phyloP scores from a whole-genome alignment of 2,888 invertebrate species.

The Anoncus sp. region DNA sequence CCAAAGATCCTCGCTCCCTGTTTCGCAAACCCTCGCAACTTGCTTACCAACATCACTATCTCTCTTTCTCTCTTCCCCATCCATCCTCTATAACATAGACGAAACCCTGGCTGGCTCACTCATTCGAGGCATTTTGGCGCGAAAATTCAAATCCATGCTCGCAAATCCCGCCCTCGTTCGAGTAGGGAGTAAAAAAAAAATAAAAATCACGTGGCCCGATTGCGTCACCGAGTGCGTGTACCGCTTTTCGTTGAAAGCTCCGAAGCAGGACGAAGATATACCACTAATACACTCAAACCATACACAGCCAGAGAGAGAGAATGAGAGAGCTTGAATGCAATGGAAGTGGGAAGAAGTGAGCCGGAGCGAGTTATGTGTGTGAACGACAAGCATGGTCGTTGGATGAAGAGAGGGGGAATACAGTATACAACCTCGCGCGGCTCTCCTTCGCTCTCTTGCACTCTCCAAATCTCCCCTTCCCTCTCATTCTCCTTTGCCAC shows the following conservation, averaged over 20 bases:
- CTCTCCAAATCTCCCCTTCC: slow-evolving; percentile 24
- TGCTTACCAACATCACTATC: not conserved
- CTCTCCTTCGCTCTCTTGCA: slow-evolving; percentile 63
- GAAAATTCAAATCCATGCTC: slow-evolving; percentile 34
- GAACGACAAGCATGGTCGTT: slow-evolving; percentile 51
- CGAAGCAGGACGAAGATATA: slow-evolving; percentile 63
- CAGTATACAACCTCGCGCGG: slow-evolving; percentile 67
- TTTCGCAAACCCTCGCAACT: not conserved
- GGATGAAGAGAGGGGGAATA: slow-evolving; percentile 29
- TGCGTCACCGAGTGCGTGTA: slow-evolving; percentile 38
- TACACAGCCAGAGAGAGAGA: slow-evolving; percentile 34
- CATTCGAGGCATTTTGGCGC: slow-evolving; percentile 34
- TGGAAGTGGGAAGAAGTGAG: slow-evolving; percentile 29
- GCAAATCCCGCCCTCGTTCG: slow-evolving; percentile 31
- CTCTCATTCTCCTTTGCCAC: slow-evolving; percentile 18
- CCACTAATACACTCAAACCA: slow-evolving; percentile 30
- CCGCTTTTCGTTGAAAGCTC: slow-evolving; percentile 37
- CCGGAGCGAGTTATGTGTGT: slow-evolving; percentile 52
- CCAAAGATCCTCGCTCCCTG: slow-evolving; percentile 71
- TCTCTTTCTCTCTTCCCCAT: not conserved
- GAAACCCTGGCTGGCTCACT: not conserved
- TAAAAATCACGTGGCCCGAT: slow-evolving; percentile 56
- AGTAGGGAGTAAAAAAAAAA: slow-evolving; percentile 12
- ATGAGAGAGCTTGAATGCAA: slow-evolving; percentile 36
- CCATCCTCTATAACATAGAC: not conserved